Conservation (phyloP, 1,140 invertebrate species). For the Drosophila busckii region DNA sequence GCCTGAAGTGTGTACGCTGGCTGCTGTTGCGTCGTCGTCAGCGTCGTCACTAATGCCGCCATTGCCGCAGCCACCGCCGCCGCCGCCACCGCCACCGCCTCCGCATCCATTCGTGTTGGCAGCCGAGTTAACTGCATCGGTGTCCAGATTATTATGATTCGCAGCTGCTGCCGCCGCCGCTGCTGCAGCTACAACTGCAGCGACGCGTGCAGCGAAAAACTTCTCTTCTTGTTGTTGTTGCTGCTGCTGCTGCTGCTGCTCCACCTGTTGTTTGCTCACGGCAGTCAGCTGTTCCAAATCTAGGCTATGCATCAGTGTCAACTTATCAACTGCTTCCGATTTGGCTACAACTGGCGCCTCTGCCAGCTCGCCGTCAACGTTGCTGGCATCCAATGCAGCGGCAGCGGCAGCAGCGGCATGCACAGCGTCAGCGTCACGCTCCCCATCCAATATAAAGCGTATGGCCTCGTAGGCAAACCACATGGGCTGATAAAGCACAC, state of each 20-base stretch:
- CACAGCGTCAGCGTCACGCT: conserved; percentile 38
- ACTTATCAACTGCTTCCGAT: conserved; percentile 50
- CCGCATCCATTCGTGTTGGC: conserved; percentile 27
- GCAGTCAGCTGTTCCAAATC: conserved; percentile 63
- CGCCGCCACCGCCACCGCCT: conserved; percentile 23
- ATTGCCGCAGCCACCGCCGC: conserved; percentile 12
- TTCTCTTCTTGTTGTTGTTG: conserved; percentile 43
- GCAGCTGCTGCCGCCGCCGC: conserved; percentile 55
- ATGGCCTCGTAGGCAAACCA: conserved; percentile 78
- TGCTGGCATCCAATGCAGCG: conserved; percentile 29
- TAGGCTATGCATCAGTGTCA: conserved; percentile 59
- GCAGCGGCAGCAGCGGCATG: conserved; percentile 9
- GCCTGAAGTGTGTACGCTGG: conserved; percentile 13
- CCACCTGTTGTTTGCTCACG: conserved; percentile 37
- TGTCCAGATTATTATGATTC: conserved; percentile 26
- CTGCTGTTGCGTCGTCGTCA: neutral
- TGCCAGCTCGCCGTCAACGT: conserved; percentile 13
- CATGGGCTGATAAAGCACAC: conserved; percentile 74
- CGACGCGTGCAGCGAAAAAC: conserved; percentile 50
- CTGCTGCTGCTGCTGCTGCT: conserved; percentile 28
- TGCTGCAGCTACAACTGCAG: conserved; percentile 60
- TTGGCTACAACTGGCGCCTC: too few species aligned
- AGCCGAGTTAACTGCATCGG: conserved; percentile 20
- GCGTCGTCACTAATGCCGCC: neutral
- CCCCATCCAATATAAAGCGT: conserved; percentile 70